Evolutionary conservation across 1,140 invertebrate genomes (phyloP).

Genomic region (Drosophila truncata): DNA sequence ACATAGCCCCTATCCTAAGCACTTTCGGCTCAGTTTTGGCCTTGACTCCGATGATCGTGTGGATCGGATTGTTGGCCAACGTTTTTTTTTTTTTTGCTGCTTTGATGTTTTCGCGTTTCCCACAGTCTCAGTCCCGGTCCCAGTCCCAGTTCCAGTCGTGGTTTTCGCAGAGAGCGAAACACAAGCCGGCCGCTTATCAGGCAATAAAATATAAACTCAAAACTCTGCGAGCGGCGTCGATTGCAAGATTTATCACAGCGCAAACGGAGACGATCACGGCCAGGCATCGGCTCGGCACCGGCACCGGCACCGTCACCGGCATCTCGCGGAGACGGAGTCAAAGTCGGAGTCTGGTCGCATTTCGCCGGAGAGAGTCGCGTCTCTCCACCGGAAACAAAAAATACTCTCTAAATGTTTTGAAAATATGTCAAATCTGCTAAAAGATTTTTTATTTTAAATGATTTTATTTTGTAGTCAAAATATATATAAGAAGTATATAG

Average conservation of each 20-base stretch:
- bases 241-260: conserved; percentile 74
- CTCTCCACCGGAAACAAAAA: neutral
- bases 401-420: neutral
- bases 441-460: neutral
- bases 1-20: conserved; percentile 17
- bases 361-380: conserved; percentile 8
- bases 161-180: conserved; percentile 34
- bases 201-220: conserved; percentile 45
- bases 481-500: neutral
- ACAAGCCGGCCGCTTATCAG: conserved; percentile 43
- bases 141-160: neutral
- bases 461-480: neutral
- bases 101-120: conserved; percentile 38
- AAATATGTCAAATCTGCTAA: neutral
- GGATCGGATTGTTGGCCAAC: conserved; percentile 41
- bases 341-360: conserved; percentile 33
- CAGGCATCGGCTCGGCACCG: conserved; percentile 5
- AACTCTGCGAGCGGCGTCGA: conserved; percentile 50
- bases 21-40: conserved; percentile 23
- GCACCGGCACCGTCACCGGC: conserved; percentile 17
- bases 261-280: conserved; percentile 28
- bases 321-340: conserved; percentile 23
- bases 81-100: conserved; percentile 20
- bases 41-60: conserved; percentile 33
- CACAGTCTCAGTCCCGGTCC: conserved; percentile 15